Evolutionary conservation across 2,113 vertebrate genomes (phyloP).

Genomic region (Tragelaphus strepsiceros): DNA sequence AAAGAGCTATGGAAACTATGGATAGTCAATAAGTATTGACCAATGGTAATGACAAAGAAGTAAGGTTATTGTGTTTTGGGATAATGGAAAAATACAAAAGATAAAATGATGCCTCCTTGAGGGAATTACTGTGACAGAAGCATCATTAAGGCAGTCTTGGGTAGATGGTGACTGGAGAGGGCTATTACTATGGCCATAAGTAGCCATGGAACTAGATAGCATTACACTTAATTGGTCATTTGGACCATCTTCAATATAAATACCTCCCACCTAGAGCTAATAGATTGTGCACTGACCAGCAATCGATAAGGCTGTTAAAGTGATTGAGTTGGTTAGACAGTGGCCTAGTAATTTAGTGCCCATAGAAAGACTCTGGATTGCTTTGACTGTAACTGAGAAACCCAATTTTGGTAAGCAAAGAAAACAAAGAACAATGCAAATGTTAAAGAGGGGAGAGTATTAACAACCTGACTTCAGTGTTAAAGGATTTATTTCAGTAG

Average conservation of each 20-base stretch:
- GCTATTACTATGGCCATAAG: slow-evolving; percentile 46
- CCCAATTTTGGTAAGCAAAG: slow-evolving; percentile 45
- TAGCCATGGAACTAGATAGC: slow-evolving; percentile 42
- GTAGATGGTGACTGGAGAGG: slow-evolving; percentile 44
- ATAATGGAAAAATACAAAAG: slow-evolving; percentile 71
- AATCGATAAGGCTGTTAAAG: slow-evolving; percentile 65
- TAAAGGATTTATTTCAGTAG: slow-evolving; percentile 47
- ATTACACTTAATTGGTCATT: slow-evolving; percentile 57
- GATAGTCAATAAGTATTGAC: slow-evolving; percentile 70
- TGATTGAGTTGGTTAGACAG: slow-evolving; percentile 44
- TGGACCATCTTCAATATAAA: slow-evolving; percentile 66
- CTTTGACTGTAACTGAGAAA: slow-evolving; percentile 46
- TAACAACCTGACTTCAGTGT: slow-evolving; percentile 39
- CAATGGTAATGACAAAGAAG: slow-evolving; percentile 62
- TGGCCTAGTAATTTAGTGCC: slow-evolving; percentile 61
- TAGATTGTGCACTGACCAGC: slow-evolving; percentile 62
- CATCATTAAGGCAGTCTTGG: slow-evolving; percentile 56
- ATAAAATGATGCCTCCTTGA: slow-evolving; percentile 48
- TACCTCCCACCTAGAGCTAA: slow-evolving; percentile 57
- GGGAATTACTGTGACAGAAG: slow-evolving; percentile 61
- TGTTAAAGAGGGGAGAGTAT: neutral
- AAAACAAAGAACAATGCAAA: slow-evolving; percentile 51
- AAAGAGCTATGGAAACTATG: slow-evolving; percentile 51
- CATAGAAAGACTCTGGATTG: slow-evolving; percentile 45
- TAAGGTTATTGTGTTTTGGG: slow-evolving; percentile 62